Evolutionary conservation across 2,888 invertebrate genomes (phyloP).

Genomic region (Marronus borbonicus): DNA sequence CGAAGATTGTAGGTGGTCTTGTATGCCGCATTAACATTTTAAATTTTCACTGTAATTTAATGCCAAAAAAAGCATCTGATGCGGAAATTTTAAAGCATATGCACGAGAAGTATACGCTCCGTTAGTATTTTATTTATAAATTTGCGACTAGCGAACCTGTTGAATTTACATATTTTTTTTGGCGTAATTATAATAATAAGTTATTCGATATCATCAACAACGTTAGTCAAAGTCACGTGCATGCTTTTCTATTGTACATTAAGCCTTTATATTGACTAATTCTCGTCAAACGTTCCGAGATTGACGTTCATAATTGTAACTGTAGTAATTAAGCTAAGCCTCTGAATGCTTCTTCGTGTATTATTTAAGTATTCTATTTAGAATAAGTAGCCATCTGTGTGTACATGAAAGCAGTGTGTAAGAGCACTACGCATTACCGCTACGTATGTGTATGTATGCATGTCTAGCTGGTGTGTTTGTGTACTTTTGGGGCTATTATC

Average conservation of each 20-base stretch:
- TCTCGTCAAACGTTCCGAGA: not conserved
- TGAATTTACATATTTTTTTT: conserved; percentile 19
- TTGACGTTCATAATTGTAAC: conserved; percentile 12
- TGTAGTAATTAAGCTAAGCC: conserved; percentile 8
- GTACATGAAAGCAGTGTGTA: conserved; percentile 9
- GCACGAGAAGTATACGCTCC: not conserved
- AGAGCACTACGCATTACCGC: conserved; percentile 22
- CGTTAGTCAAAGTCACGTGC: no score
- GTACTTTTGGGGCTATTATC: conserved; percentile 47
- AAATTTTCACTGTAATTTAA: conserved; percentile 26
- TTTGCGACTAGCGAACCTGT: not conserved
- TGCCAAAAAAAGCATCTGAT: conserved; percentile 26
- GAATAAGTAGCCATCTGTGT: conserved; percentile 14
- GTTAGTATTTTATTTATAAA: conserved; percentile 27
- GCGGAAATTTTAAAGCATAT: conserved; percentile 29
- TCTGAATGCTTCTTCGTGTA: conserved; percentile 4
- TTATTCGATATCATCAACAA: not conserved
- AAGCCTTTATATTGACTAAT: not conserved
- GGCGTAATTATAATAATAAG: not conserved
- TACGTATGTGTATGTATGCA: conserved; percentile 4
- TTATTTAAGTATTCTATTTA: conserved; percentile 15
- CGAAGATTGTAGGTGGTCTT: conserved; percentile 30
- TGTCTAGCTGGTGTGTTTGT: conserved; percentile 30
- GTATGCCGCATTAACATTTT: conserved; percentile 26
- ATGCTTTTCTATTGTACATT: no score